phyloP scores from a whole-genome alignment of 2,797 vertebrate species.

The Graptemys geographica region DNA sequence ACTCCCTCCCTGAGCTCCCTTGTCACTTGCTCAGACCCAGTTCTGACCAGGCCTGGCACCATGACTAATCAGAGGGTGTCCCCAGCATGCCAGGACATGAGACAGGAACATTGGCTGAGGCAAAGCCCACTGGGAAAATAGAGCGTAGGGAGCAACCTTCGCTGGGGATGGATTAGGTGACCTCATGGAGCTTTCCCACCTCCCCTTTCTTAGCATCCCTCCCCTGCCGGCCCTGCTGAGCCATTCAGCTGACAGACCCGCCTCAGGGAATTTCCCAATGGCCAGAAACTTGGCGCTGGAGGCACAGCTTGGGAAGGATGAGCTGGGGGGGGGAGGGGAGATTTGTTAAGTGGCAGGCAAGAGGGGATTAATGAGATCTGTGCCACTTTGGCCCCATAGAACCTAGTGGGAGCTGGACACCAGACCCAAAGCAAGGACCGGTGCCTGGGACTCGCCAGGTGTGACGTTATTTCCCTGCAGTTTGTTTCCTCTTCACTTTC shows the following conservation, averaged over 20 bases:
- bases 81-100: neutral
- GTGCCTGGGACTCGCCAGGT: neutral
- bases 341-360: neutral
- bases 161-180: no score
- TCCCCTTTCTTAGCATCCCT: accelerated
- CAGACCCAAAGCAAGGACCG: neutral
- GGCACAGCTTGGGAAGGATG: neutral
- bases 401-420: no score
- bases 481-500: neutral
- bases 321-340: neutral
- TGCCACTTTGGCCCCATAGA: neutral
- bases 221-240: accelerated
- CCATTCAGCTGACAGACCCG: neutral
- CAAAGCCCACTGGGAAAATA: neutral
- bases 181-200: neutral
- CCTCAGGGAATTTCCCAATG: neutral
- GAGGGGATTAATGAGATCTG: neutral
- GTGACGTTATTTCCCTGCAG: neutral
- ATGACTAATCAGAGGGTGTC: neutral
- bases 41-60: neutral
- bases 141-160: accelerated
- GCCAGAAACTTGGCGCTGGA: neutral
- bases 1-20: neutral
- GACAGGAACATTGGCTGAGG: neutral
- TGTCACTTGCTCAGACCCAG: neutral